These are phyloP conservation scores for Tyria jacobaeae DNA, from an alignment of 2,888 invertebrate species.

Conservation along the genomic window DNA sequence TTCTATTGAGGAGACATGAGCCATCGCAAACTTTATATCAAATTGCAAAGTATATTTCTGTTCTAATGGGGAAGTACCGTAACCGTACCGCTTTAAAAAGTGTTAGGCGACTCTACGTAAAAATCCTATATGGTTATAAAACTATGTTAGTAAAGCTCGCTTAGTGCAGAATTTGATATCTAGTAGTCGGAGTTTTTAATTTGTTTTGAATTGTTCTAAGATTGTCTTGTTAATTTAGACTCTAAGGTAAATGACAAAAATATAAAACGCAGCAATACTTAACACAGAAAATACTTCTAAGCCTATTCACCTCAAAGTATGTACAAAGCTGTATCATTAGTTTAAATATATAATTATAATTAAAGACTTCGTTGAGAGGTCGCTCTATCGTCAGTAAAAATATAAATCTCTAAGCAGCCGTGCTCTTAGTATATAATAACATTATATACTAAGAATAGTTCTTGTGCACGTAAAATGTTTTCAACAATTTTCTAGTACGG, in stretches of 20 bases:
- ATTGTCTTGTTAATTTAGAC: no score
- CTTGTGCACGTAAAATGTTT: no score
- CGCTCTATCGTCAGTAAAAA: background rate
- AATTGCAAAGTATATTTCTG: background rate
- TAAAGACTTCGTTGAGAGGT: background rate
- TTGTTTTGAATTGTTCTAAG: no score
- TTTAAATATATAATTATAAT: background rate
- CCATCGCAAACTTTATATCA: background rate
- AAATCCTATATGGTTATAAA: no score
- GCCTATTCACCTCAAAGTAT: background rate
- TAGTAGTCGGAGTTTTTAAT: no score
- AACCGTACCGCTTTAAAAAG: background rate
- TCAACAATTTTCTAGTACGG: no score
- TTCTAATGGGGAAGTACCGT: conserved; percentile 1
- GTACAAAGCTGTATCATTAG: background rate
- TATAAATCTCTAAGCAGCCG: background rate
- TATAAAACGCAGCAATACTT: no score
- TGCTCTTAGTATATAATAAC: background rate
- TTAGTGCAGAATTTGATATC: no score
- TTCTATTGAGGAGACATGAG: background rate
- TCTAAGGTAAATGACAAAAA: no score
- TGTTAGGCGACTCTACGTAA: no score
- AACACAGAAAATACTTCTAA: background rate
- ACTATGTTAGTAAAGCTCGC: no score
- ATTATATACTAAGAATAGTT: background rate